Evolutionary conservation across 2,113 vertebrate genomes (phyloP), one percentile per base, ranked within the genome.

Genomic region (Manacus vitellinus): DNA sequence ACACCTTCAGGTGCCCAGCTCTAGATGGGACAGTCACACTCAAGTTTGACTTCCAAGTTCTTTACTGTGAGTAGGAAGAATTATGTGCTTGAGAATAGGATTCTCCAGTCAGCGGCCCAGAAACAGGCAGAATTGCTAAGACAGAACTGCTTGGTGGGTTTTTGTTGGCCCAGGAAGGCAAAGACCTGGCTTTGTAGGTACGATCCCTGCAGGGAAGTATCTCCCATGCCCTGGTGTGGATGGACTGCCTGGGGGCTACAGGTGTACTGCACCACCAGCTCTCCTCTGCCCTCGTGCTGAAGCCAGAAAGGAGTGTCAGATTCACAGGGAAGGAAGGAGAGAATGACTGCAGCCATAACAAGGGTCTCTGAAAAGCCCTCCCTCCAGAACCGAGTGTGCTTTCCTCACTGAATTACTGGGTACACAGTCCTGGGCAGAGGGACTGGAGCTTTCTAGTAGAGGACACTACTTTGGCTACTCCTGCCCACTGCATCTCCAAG

Each of bases 291-390:
- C 73, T 68, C 1, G 1, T 9, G 65, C 65, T 89, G 56, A 89
- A 74, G 47, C 51, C 67, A 73, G 79, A 83, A 80, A 95, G 46
- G 61, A 92, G 84, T 31, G 43, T 61, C 78, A 80, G 73, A 63
- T 23, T 72, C 8, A 12, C 71, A 97, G 76, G 61, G 61, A 89
- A 91, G 94, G 92, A 37, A 92, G 88, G 51, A 95, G 78, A 90
- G 62, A 88, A 93, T 54, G 71, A 79, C 88, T 89, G 80, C 89
- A 96, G 79, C 79, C 59, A 18, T 19, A 74, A 85, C 30, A 62
- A 84, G 24, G 43, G 86, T 67, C 73, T 86, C 59, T 51, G 37
- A 33, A 71, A 76, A 92, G 83, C 47, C 68, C 73, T 84, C 59
- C 49, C 66, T 89, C 80, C 73, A 81, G 52, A 75, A 49, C 27